Conservation (phyloP, 1,140 invertebrate species). For the Pseudomyrmex gracilis region DNA sequence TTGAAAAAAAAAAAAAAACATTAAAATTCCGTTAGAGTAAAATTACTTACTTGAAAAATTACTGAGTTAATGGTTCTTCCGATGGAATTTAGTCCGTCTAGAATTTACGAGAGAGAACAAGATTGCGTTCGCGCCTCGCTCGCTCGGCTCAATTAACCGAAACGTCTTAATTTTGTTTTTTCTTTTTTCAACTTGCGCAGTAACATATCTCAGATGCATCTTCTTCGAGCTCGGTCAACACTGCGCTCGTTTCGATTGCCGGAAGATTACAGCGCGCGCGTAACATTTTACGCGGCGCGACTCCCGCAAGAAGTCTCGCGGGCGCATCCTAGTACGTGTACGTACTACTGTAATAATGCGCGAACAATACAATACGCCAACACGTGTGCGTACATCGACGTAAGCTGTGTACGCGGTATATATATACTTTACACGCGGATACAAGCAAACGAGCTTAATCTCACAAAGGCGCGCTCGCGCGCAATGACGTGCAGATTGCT, state of each 20-base stretch:
- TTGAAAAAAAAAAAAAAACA: background rate
- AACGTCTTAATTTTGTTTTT: constrained; percentile 1
- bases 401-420: constrained; percentile 5
- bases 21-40: constrained; percentile 1
- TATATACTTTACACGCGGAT: background rate
- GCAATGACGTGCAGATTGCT: constrained; percentile 2
- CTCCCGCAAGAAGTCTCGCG: background rate
- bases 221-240: background rate
- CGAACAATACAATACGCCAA: background rate
- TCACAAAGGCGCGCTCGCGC: background rate
- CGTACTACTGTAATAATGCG: background rate
- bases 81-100: too few relatives aligned
- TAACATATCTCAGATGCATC: too few relatives aligned
- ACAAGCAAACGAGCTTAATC: constrained; percentile 26
- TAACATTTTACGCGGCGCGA: background rate
- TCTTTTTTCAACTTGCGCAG: background rate
- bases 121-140: background rate
- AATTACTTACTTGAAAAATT: too few relatives aligned
- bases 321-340: background rate
- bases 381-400: background rate
- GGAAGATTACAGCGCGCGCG: background rate
- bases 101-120: too few relatives aligned
- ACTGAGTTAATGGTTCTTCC: too few relatives aligned
- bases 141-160: constrained; percentile 27
- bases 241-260: background rate